Percentiles rank a stretch among this genome's conserved stretches.
These are phyloP conservation scores for Cololabis saira DNA, from an alignment of 2,113 vertebrate genomes.

Conservation along the genomic window DNA sequence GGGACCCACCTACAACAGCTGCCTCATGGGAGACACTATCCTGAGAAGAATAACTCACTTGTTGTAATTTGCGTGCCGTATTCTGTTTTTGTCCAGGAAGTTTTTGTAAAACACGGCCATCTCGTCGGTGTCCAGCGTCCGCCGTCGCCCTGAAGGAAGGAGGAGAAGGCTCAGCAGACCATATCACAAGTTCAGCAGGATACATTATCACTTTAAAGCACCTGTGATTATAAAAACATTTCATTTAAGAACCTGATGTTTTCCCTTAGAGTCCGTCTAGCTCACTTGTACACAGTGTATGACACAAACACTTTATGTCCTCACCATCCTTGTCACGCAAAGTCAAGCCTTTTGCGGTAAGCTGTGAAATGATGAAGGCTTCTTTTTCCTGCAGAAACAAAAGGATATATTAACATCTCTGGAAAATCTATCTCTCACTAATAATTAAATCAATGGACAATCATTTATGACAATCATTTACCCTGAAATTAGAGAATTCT, in stretches of 20 bases:
- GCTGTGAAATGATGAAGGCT: slow-evolving; percentile 84
- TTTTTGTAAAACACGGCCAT: slow-evolving; percentile 95
- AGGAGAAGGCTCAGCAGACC: slow-evolving; percentile 7
- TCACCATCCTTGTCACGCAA: slow-evolving; percentile 85
- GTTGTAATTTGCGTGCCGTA: slow-evolving; percentile 90
- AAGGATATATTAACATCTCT: not conserved
- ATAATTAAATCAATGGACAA: too few relatives aligned
- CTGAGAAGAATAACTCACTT: slow-evolving; percentile 80
- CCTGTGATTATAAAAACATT: not conserved
- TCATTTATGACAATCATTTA: too few relatives aligned
- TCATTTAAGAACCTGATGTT: too few relatives aligned
- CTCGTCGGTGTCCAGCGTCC: slow-evolving; percentile 85
- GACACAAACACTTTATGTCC: slow-evolving; percentile 23
- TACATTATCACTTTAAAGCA: too few relatives aligned
- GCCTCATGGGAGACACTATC: not conserved
- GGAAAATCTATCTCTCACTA: too few relatives aligned
- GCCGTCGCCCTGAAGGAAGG: slow-evolving; percentile 82
- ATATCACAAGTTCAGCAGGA: too few relatives aligned
- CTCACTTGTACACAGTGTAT: not conserved
- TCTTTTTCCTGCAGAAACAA: slow-evolving; percentile 88
- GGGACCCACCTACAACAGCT: not conserved
- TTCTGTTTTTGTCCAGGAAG: slow-evolving; percentile 89
- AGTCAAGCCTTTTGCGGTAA: slow-evolving; percentile 84
- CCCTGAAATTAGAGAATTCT: too few relatives aligned
- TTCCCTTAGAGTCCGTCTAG: too few relatives aligned